These are phyloP conservation scores for Corythornis vintsioides DNA, from an alignment of 2,113 vertebrate genomes.

Conservation along the genomic window DNA sequence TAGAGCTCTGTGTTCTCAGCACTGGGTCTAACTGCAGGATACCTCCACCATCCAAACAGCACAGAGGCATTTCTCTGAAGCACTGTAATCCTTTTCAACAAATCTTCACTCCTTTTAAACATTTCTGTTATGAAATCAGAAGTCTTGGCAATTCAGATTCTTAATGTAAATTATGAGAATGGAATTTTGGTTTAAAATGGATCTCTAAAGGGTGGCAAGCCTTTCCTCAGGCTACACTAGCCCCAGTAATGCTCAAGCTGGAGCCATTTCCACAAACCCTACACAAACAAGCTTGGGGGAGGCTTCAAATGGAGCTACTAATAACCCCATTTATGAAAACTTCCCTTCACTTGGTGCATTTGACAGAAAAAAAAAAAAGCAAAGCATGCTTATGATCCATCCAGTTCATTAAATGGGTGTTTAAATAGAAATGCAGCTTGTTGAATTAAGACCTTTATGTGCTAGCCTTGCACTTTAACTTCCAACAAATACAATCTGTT, in stretches of 20 bases:
- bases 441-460: neutral
- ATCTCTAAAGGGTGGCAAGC: neutral
- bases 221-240: neutral
- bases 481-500: conserved; percentile 1
- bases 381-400: neutral
- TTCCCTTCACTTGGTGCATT: neutral
- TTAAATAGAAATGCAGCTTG: neutral
- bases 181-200: neutral
- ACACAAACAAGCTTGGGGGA: neutral
- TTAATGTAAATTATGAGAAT: neutral
- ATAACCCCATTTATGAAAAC: neutral
- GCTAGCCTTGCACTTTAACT: neutral
- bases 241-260: neutral
- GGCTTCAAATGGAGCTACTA: neutral
- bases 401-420: neutral
- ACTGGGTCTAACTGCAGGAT: neutral
- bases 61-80: neutral
- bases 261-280: neutral
- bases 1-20: neutral
- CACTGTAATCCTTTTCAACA: neutral
- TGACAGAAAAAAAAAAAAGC: neutral
- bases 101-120: neutral
- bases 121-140: neutral
- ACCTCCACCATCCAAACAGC: neutral
- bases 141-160: neutral